Conservation (phyloP, 30 jellyfish, hydroid and myxozoan genomes). For the Aurelia aurita complex sp. Pacific region DNA sequence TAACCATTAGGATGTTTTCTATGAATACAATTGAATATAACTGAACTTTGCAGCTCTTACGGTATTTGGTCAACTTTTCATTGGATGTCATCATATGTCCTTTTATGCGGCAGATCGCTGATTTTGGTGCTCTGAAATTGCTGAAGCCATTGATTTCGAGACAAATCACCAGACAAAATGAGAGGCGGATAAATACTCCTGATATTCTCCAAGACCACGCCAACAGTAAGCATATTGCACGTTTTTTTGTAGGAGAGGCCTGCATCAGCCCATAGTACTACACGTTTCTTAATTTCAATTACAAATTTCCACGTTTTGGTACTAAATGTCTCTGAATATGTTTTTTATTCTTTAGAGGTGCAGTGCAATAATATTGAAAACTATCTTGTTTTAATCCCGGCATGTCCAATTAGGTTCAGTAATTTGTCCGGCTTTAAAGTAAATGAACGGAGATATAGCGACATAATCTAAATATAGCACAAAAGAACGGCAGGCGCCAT, state of each 20-base stretch:
- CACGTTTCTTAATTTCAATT: background rate
- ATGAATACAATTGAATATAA: background rate
- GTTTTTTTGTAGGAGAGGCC: too few relatives aligned
- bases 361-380: too few relatives aligned
- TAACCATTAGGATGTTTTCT: background rate
- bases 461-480: too few relatives aligned
- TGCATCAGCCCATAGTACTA: background rate
- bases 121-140: conserved; percentile 66
- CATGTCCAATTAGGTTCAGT: too few relatives aligned
- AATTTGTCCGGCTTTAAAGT: too few relatives aligned
- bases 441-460: too few relatives aligned
- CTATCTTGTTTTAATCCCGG: too few relatives aligned
- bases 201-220: background rate
- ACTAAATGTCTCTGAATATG: background rate
- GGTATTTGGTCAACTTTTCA: too few relatives aligned
- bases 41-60: background rate
- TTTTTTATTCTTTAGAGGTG: too few relatives aligned
- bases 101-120: conserved; percentile 38
- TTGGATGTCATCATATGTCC: background rate
- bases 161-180: background rate
- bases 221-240: background rate
- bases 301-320: background rate
- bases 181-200: background rate
- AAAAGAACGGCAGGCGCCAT: too few relatives aligned
- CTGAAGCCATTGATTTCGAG: conserved; percentile 21